A percentile compares a stretch with the other conserved stretches of the same genome.
Evolutionary conservation across 2,797 vertebrate genomes (phyloP).

Genomic region (Manis javanica): DNA sequence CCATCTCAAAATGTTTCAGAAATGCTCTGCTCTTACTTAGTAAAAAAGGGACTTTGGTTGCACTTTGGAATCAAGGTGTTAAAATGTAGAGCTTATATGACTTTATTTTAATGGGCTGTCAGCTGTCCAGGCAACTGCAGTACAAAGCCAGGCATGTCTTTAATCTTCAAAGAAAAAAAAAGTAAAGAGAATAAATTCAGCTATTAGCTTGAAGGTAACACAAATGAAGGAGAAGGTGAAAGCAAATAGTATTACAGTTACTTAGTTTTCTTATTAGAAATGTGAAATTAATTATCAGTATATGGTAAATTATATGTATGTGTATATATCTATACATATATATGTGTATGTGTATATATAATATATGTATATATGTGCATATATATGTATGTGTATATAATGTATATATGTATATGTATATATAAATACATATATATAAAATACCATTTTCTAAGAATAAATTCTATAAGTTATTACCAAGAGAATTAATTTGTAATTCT

Average conservation of each 20-base stretch:
- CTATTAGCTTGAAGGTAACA: conserved; percentile 83
- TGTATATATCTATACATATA: neutral
- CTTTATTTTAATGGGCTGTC: conserved; percentile 83
- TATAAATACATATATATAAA: neutral
- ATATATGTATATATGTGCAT: neutral
- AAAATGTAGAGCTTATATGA: conserved; percentile 74
- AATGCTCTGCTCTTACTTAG: conserved; percentile 28
- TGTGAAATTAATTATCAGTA: conserved; percentile 18
- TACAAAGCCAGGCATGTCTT: conserved; percentile 78
- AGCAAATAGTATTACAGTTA: conserved; percentile 54
- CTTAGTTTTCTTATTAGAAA: conserved; percentile 51
- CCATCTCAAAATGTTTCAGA: conserved; percentile 62
- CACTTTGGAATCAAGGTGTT: conserved; percentile 76
- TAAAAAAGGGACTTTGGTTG: conserved; percentile 54
- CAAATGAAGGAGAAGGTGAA: conserved; percentile 70
- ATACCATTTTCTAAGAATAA: neutral
- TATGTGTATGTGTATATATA: neutral
- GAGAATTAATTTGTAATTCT: neutral
- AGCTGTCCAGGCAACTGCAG: conserved; percentile 72
- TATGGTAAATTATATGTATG: neutral
- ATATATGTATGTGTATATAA: too few species aligned
- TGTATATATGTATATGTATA: neutral
- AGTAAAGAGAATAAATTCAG: conserved; percentile 81
- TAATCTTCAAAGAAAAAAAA: conserved; percentile 84
- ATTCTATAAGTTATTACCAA: neutral